Evolutionary conservation across 1,140 invertebrate species (phyloP).

Genomic region (Lineus longissimus): DNA sequence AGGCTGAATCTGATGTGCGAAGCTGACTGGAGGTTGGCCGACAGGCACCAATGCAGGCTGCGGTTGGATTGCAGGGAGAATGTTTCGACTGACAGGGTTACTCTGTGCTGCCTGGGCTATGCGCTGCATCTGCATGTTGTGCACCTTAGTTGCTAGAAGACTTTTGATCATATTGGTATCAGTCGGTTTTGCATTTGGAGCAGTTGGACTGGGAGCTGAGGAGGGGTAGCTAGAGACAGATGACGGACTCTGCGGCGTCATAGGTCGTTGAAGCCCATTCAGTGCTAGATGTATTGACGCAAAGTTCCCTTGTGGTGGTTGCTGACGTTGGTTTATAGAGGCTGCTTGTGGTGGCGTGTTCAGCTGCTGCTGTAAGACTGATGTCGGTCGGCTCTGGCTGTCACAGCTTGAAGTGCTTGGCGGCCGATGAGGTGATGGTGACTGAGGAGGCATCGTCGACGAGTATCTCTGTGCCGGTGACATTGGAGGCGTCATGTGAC

Average conservation of each 20-base stretch:
- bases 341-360: slow-evolving; percentile 56
- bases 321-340: no score
- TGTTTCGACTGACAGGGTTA: no score
- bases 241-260: no score
- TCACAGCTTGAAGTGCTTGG: neutral
- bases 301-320: no score
- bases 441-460: neutral
- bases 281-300: no score
- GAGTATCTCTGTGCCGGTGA: slow-evolving; percentile 3
- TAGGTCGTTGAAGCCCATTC: no score
- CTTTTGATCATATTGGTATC: slow-evolving; percentile 68
- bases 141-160: slow-evolving; percentile 78
- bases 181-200: slow-evolving; percentile 4
- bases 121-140: slow-evolving; percentile 23
- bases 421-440: neutral
- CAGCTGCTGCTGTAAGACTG: slow-evolving; percentile 9
- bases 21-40: no score
- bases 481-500: slow-evolving; percentile 1
- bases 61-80: no score
- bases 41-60: no score
- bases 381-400: neutral
- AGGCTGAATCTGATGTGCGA: no score
- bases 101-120: slow-evolving; percentile 5
- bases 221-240: no score
- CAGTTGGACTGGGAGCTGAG: no score